phyloP scores from a whole-genome alignment of 2,888 invertebrate genomes.

The Augiades crinisus region DNA sequence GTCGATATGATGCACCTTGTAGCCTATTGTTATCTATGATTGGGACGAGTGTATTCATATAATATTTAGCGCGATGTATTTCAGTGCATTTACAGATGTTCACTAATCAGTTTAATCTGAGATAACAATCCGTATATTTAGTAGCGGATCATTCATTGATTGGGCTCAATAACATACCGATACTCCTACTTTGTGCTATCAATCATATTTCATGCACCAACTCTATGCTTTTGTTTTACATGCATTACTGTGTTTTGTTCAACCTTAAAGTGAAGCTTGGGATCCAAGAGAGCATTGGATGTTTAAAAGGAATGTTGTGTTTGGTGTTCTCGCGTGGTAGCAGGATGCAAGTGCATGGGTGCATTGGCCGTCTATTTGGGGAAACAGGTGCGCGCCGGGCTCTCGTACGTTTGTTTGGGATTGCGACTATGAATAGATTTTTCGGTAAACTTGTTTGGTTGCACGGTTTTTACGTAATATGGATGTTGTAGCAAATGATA shows the following conservation, averaged over 20 bases:
- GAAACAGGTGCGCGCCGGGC: constrained; percentile 50
- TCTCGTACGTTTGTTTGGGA: constrained; percentile 26
- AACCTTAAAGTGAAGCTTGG: background rate
- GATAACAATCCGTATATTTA: constrained; percentile 24
- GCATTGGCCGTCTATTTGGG: constrained; percentile 63
- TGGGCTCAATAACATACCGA: constrained; percentile 59
- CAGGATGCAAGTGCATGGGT: constrained; percentile 49
- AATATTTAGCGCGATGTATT: background rate
- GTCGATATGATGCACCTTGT: constrained; percentile 2
- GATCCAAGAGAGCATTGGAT: background rate
- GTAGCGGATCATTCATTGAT: constrained; percentile 53
- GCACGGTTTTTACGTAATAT: constrained; percentile 9
- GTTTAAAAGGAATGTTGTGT: background rate
- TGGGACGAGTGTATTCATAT: background rate
- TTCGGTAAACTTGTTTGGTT: constrained; percentile 14
- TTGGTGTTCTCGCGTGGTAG: constrained; percentile 6
- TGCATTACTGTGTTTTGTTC: background rate
- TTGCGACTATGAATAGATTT: constrained; percentile 29
- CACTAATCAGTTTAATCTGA: background rate
- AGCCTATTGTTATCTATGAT: background rate
- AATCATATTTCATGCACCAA: constrained; percentile 7
- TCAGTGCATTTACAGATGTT: background rate
- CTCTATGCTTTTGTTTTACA: background rate
- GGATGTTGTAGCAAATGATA: too few relatives aligned
- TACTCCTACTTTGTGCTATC: constrained; percentile 41